Evolutionary conservation across 1,140 invertebrate species (phyloP), one percentile per base, ranked within the genome.

Genomic region (Penaeus japonicus): DNA sequence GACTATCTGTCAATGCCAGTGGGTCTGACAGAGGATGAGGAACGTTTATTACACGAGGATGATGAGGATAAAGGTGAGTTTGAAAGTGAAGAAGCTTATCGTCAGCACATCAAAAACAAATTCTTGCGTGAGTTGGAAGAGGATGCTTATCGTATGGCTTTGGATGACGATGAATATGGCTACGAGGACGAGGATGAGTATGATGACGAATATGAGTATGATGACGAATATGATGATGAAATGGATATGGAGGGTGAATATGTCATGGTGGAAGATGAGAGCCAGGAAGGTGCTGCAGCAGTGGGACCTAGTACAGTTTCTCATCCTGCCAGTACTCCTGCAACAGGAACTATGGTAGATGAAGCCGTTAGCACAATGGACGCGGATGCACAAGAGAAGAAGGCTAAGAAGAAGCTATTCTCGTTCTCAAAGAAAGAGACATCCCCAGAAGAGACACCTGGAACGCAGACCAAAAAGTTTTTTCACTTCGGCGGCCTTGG

Each of bases 401-500:
- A 78, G 22, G 20, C 65, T 0, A 83, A 78, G 53, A 88, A 83
- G 39, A 88, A 83, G 53, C 27, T 77, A 18, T 88, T 88, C 55
- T n/a, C 59, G 20, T 88, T 88, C 35, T 35, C 65, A 7, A 88
- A 88, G 59, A 88, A 83, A 53, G 80, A 88, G 22, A 62, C 62
- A 2, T 59, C 87, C 12, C 85, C 85, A 5, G 87, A 88, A 47
- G 80, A 83, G 22, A 32, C 39, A 10, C 20, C 87, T 35, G 77
- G 55, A 18, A 35, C 80, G 55, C 12, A 59, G 15, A 20, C 70
- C 22, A 88, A 88, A 47, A 88, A 88, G 87, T 88, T 88, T 88
- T 88, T 88, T 88, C 87, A 83, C 59, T 88, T 88, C 87, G 87
- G 87, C 47, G 62, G 87, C 87, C 87, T 88, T 88, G 87, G 87